Evolutionary conservation across 2,113 vertebrate species (phyloP).

Genomic region (Oryzias woworae): DNA sequence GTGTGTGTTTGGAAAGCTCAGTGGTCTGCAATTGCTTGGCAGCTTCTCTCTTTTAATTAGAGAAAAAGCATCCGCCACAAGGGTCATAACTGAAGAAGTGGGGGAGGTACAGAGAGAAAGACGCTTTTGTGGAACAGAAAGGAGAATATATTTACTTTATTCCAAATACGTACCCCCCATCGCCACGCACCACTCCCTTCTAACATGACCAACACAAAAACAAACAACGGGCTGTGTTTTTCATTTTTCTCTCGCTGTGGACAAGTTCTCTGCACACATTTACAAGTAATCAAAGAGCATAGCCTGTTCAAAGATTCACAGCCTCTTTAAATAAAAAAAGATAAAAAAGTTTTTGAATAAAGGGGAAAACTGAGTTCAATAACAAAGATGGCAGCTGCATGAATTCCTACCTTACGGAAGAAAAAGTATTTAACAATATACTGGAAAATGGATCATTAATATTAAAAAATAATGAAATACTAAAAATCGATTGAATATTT

Average conservation of each 20-base stretch:
- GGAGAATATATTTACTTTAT: neutral
- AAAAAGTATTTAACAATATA: too few relatives aligned
- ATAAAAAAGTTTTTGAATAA: neutral
- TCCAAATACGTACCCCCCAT: neutral
- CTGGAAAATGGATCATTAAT: too few relatives aligned
- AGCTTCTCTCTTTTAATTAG: conserved; percentile 69
- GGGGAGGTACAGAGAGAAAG: conserved; percentile 10
- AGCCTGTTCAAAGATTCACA: too few relatives aligned
- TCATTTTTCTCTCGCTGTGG: too few relatives aligned
- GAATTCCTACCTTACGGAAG: too few relatives aligned
- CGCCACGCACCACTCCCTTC: neutral
- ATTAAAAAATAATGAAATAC: too few relatives aligned
- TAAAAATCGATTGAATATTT: too few relatives aligned
- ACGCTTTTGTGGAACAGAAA: too few relatives aligned
- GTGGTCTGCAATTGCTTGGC: conserved; percentile 64
- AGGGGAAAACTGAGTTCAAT: neutral
- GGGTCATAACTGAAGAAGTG: conserved; percentile 41
- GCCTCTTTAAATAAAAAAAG: neutral
- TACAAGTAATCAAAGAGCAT: too few relatives aligned
- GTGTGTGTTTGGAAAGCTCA: conserved; percentile 24
- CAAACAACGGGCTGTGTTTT: too few relatives aligned
- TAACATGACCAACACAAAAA: neutral
- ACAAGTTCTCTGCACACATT: too few relatives aligned
- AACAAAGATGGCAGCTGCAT: too few relatives aligned
- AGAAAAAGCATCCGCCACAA: conserved; percentile 67